Evolutionary conservation across 2,888 invertebrate genomes (phyloP).

Genomic region (Teleogryllus oceanicus): DNA sequence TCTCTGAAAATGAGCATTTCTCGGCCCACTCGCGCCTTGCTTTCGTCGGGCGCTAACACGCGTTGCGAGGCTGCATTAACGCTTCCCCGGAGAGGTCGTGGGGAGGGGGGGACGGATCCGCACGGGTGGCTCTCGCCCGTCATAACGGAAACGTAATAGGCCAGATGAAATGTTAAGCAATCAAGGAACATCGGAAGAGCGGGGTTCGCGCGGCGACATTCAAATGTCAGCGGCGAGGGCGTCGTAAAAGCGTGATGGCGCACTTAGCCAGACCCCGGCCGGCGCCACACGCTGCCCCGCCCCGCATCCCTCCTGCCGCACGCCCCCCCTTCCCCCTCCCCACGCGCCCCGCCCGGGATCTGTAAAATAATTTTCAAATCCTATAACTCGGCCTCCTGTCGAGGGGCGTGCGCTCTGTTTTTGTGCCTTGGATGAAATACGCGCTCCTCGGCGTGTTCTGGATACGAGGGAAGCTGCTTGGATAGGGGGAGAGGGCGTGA

Average conservation of each 20-base stretch:
- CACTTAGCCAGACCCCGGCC: neutral
- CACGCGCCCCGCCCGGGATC: neutral
- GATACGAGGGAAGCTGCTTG: too few relatives aligned
- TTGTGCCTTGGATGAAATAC: neutral
- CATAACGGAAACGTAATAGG: slow-evolving; percentile 18
- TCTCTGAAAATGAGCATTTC: neutral
- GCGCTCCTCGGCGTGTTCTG: neutral
- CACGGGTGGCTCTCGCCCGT: neutral
- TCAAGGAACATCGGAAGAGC: slow-evolving; percentile 2
- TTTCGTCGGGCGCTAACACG: too few relatives aligned
- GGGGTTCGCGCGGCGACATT: slow-evolving; percentile 9
- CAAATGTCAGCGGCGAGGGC: slow-evolving; percentile 18
- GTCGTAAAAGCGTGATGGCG: neutral
- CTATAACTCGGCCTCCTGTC: neutral
- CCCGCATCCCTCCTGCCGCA: neutral
- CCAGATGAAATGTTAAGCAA: slow-evolving; percentile 18
- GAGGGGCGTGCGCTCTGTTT: neutral
- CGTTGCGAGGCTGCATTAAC: neutral
- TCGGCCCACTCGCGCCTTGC: too few relatives aligned
- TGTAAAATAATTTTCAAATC: neutral
- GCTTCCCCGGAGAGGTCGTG: neutral
- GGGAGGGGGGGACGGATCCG: too few relatives aligned
- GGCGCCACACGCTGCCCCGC: neutral
- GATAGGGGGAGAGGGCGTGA: too few relatives aligned
- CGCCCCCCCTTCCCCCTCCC: neutral